Base-by-base conservation (phyloP, 1,140 invertebrate species). In the Ceratina calcarata region DNA sequence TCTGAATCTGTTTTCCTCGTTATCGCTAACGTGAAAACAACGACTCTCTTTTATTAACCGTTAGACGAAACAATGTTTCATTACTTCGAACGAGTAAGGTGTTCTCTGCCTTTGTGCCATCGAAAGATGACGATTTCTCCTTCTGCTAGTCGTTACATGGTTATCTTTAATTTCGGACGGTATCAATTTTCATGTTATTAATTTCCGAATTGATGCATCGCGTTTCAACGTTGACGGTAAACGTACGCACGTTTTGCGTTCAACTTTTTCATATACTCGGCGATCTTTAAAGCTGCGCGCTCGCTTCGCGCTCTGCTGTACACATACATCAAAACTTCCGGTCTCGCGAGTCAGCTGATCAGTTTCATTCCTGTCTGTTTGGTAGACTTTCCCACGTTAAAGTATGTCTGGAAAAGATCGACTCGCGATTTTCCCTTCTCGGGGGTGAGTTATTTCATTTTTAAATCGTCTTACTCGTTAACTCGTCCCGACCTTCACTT, bases 391-490 rank as follows among this genome's bases (percentile, higher is more conserved):
- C 37, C 7, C 37, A 45, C 37, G 10, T 45, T 45, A 45, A 86
- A 96, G 95, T 93, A 99, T 99, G 98, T 98, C 98, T 91, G 95
- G 96, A 91, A 98, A 97, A 94, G 99, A 99, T 90, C 97, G 96
- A 93, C 95, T 99, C 90, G 95, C 98, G 76, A 97, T 99, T 95
- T 99, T 99, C 94, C 99, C 99, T 89, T 99, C 98, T 90, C 95
- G 98, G 94, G 99, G 99, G 98, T 99, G 95, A 97, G 97, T 95
- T 18, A 88, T 83, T 78, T 71, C 51, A 12, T 53, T 66, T 72
- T 68, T 58, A 66, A 8, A 27, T 74, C 58, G 22, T n/a, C 57
- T 24, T 22, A 18, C 55, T 68, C 60, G 13, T 73, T 57, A 16
- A 18, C 10, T 12, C 24, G 68, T 15, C 18, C 32, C 4, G 73